Evolutionary conservation across 2,797 vertebrate species (phyloP).

Genomic region (Takifugu ocellatus): DNA sequence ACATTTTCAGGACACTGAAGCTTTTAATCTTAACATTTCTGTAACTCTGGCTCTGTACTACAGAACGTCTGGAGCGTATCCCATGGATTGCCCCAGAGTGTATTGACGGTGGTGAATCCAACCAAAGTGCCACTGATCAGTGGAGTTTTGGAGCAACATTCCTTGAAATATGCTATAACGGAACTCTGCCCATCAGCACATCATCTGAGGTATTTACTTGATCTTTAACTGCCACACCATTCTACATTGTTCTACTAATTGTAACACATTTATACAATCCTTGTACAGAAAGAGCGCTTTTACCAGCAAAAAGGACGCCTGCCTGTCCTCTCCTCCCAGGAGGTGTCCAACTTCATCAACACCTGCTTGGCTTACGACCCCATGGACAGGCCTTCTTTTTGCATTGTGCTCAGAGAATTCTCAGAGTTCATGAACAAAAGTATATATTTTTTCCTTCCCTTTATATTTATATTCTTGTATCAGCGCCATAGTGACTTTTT

Average conservation of each 20-base stretch:
- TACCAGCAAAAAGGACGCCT: slow-evolving; percentile 84
- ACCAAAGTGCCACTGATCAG: slow-evolving; percentile 79
- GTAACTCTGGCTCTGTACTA: not conserved
- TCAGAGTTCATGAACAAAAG: slow-evolving; percentile 83
- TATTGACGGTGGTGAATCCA: slow-evolving; percentile 57
- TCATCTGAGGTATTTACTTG: slow-evolving; percentile 78
- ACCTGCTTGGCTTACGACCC: slow-evolving; percentile 86
- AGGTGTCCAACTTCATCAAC: slow-evolving; percentile 83
- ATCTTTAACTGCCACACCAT: not conserved
- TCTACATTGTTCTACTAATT: not conserved
- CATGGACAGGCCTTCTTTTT: slow-evolving; percentile 83
- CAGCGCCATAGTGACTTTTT: not conserved
- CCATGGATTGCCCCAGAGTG: slow-evolving; percentile 95
- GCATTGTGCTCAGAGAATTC: slow-evolving; percentile 84
- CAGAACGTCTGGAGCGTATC: slow-evolving; percentile 89
- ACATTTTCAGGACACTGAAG: not conserved
- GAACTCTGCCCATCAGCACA: slow-evolving; percentile 76
- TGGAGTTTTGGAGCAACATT: slow-evolving; percentile 93
- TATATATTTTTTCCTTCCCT: slow-evolving; percentile 51
- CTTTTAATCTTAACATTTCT: not conserved
- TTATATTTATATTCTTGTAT: not conserved
- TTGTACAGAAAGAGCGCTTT: slow-evolving; percentile 86
- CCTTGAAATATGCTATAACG: slow-evolving; percentile 93
- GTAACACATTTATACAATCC: not conserved
- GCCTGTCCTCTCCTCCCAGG: slow-evolving; percentile 79